Conservation (phyloP, 2,113 vertebrate genomes). For the Tinamus guttatus region DNA sequence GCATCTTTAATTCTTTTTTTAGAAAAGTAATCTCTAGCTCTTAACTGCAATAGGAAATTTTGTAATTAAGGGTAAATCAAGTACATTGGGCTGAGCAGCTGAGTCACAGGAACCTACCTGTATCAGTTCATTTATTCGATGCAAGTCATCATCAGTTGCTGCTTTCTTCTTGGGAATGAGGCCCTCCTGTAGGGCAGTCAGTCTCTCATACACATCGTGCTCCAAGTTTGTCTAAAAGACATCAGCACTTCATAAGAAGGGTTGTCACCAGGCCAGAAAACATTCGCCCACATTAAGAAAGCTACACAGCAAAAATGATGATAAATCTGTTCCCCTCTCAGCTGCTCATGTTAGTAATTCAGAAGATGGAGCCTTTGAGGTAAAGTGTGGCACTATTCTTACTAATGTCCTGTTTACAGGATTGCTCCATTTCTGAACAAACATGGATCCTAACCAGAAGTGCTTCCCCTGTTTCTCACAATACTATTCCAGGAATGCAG, state of each 20-base stretch:
- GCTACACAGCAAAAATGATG: neutral
- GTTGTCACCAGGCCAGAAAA: neutral
- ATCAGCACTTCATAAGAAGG: slow-evolving; percentile 37
- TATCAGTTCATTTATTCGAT: slow-evolving; percentile 96
- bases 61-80: neutral
- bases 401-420: slow-evolving; percentile 17
- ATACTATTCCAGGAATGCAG: slow-evolving; percentile 70
- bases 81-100: neutral
- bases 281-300: neutral
- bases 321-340: slow-evolving; percentile 33
- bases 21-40: neutral
- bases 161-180: slow-evolving; percentile 98
- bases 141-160: slow-evolving; percentile 91
- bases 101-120: slow-evolving; percentile 81
- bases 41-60: neutral
- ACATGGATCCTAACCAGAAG: slow-evolving; percentile 34
- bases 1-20: neutral
- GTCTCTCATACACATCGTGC: slow-evolving; percentile 94
- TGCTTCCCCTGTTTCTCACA: slow-evolving; percentile 46
- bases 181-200: slow-evolving; percentile 94
- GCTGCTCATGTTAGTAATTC: slow-evolving; percentile 47
- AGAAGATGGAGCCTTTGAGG: slow-evolving; percentile 41
- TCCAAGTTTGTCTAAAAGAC: slow-evolving; percentile 91
- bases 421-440: slow-evolving; percentile 57
- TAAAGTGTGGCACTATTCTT: slow-evolving; percentile 11